Evolutionary conservation across 1,140 invertebrate genomes (phyloP), one percentile per base, ranked within the genome.

Genomic region (Hylaeus volcanicus): DNA sequence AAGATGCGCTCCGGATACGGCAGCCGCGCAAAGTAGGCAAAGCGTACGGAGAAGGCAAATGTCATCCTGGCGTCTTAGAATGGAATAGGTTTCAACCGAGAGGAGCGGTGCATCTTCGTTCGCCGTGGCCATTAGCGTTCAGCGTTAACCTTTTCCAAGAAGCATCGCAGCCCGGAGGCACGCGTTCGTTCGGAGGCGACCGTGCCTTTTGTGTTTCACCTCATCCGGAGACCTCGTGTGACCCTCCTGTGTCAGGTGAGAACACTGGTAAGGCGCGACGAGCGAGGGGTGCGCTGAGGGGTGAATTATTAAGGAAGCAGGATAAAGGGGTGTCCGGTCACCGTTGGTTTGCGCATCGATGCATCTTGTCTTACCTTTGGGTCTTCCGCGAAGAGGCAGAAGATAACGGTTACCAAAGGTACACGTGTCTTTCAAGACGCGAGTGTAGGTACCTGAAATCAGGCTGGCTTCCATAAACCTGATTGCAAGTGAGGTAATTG

Each of bases 141-240:
- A 14, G 75, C 61, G 74, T 58, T 85, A 82, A 85, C 83, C 83
- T 85, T 85, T 85, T 37, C 51, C 55, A 26, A 51, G 74, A 79
- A 79, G 72, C 75, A 85, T 82, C 72, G 55, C 12, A 48, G 60
- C 48, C 9, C 58, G 14, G 39, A 79, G 66, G 65, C 75, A 66
- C 80, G 75, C 64, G 75, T 55, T 43, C n/a, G 55, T 26, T 74
- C 43, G 37, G 58, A 9, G 26, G 1, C 58, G 60, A 39, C 51
- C 26, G 66, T 15, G 64, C 63, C 79, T 81, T 84, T 76, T 83
- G 78, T 75, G 60, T 14, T 65, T 11, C 11, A 26, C 53, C 41
- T 12, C 12, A 43, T 51, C 15, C 15, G 26, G 11, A 26, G 66
- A 58, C 15, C 51, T 15, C 63, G 55, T 26, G 14, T 43, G 55